Conservation (phyloP, 2,888 invertebrate genomes). For the Melanostoma scalare region DNA sequence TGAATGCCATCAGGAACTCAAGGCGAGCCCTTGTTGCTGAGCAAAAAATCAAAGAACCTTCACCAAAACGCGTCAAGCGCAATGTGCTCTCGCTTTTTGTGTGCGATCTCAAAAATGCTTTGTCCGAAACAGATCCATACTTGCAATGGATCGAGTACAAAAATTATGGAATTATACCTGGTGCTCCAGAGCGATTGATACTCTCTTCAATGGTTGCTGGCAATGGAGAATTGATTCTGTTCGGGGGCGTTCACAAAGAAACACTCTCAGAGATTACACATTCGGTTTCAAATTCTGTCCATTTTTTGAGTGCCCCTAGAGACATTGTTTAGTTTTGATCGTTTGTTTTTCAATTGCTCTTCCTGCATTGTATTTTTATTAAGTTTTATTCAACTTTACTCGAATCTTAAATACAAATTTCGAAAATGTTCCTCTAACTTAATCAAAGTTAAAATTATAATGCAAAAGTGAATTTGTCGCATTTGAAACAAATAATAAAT, state of each 20-base stretch:
- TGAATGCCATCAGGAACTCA: conserved; percentile 82
- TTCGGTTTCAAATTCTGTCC: conserved; percentile 89
- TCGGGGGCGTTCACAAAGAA: conserved; percentile 96
- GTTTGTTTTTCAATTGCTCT: conserved; percentile 1
- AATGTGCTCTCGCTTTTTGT: conserved; percentile 92
- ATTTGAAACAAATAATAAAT: conserved; percentile 36
- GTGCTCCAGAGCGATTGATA: conserved; percentile 93
- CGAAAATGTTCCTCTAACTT: conserved; percentile 56
- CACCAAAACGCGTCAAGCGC: conserved; percentile 85
- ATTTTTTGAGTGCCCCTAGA: conserved; percentile 89
- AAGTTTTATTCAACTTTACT: conserved; percentile 15
- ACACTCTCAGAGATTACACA: conserved; percentile 85
- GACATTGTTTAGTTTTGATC: conserved; percentile 84
- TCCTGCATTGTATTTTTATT: conserved; percentile 11
- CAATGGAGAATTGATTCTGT: conserved; percentile 95
- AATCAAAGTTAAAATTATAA: conserved; percentile 27
- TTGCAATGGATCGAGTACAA: conserved; percentile 82
- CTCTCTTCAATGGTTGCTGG: conserved; percentile 94
- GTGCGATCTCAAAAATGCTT: conserved; percentile 89
- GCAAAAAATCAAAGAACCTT: conserved; percentile 78
- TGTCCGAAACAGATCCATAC: conserved; percentile 84
- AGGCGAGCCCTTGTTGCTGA: conserved; percentile 77
- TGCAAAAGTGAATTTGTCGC: conserved; percentile 62
- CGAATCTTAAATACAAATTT: conserved; percentile 29
- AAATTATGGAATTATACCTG: conserved; percentile 86